These are phyloP conservation scores for Uria aalge DNA, from an alignment of 2,113 vertebrate species.

Conservation along the genomic window DNA sequence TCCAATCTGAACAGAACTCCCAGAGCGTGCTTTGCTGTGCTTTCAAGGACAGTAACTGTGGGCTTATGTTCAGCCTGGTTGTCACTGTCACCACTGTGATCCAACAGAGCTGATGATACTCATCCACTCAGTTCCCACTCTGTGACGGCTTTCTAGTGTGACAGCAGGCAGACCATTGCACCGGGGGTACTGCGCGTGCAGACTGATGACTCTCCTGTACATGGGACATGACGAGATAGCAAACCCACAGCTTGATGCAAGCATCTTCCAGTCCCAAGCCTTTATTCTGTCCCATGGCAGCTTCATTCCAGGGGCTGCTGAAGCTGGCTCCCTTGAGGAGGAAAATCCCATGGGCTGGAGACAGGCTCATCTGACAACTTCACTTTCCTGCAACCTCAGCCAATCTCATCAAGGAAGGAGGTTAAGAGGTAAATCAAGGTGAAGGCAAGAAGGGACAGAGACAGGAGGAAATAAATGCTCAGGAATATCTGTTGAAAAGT, in stretches of 20 bases:
- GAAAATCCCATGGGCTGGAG: neutral
- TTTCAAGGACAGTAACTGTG: neutral
- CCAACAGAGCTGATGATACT: neutral
- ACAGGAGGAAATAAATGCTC: neutral
- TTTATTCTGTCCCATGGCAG: neutral
- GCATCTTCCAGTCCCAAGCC: neutral
- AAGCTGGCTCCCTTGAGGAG: neutral
- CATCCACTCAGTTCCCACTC: neutral
- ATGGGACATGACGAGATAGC: rapidly evolving
- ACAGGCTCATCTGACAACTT: neutral
- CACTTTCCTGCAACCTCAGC: neutral
- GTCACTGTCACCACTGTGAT: neutral
- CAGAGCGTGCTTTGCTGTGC: neutral
- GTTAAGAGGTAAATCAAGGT: conserved; percentile 9
- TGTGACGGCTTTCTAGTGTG: neutral
- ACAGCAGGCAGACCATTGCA: neutral
- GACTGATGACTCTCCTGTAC: neutral
- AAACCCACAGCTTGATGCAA: neutral
- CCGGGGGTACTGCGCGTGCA: rapidly evolving
- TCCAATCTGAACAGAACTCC: neutral
- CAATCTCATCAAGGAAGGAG: conserved; percentile 14
- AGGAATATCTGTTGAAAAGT: neutral
- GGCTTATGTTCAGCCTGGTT: neutral
- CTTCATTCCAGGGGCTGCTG: neutral
- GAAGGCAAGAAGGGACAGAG: conserved; percentile 39